Percentiles rank a stretch among this genome's conserved stretches.
phyloP scores from a whole-genome alignment of 2,888 invertebrate genomes.

The Drosophila limbata region DNA sequence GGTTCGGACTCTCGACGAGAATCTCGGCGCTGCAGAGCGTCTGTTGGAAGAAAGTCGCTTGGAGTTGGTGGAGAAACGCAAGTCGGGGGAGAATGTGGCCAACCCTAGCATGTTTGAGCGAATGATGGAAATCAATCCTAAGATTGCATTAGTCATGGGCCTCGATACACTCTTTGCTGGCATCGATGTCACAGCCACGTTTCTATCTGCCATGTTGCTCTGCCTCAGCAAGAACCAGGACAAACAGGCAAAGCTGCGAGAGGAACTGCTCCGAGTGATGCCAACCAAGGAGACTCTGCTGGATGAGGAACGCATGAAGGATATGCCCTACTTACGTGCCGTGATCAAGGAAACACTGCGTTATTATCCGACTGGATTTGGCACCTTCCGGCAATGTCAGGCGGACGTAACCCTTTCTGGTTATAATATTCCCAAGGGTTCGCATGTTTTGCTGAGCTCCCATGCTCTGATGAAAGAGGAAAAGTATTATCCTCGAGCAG shows the following conservation, averaged over 20 bases:
- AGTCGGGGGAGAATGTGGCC: conserved; percentile 58
- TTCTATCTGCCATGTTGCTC: conserved; percentile 86
- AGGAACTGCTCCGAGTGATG: conserved; percentile 86
- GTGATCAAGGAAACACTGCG: conserved; percentile 90
- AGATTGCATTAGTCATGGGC: conserved; percentile 87
- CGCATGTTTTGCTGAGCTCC: conserved; percentile 90
- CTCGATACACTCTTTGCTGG: conserved; percentile 88
- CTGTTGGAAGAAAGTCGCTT: conserved; percentile 80
- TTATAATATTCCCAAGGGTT: conserved; percentile 88
- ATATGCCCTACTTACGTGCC: conserved; percentile 88
- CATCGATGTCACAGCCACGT: conserved; percentile 87
- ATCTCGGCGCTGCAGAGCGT: conserved; percentile 71
- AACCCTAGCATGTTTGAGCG: conserved; percentile 86
- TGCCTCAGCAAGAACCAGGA: conserved; percentile 88
- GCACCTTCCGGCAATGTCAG: conserved; percentile 86
- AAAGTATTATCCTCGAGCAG: conserved; percentile 87
- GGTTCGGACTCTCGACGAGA: conserved; percentile 58
- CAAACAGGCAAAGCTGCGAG: conserved; percentile 88
- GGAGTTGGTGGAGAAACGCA: conserved; percentile 35
- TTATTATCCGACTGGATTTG: conserved; percentile 87
- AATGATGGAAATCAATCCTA: conserved; percentile 86
- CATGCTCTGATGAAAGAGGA: conserved; percentile 87
- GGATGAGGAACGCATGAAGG: conserved; percentile 85
- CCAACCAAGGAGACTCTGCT: conserved; percentile 84
- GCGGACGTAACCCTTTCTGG: conserved; percentile 88